Percentiles rank a stretch among this genome's conserved stretches.
phyloP scores from a whole-genome alignment of 2,888 invertebrate species.

The Cremastobaeus sp. region DNA sequence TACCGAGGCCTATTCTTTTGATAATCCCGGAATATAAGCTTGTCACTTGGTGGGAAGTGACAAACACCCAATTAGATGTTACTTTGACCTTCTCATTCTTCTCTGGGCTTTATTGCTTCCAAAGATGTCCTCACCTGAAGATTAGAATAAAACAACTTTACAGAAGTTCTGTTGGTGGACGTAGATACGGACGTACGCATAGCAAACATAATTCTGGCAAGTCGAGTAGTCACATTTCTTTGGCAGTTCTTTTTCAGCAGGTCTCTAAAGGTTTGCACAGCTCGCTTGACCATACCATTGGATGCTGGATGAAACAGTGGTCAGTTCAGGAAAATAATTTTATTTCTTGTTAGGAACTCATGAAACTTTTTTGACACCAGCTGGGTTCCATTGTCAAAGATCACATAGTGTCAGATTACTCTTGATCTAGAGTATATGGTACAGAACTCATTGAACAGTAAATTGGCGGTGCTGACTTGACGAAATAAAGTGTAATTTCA shows the following conservation, averaged over 20 bases:
- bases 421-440: conserved; percentile 14
- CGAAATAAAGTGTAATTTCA: conserved; percentile 7
- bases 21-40: conserved; percentile 4
- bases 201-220: conserved; percentile 11
- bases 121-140: not conserved
- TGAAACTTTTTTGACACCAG: conserved; percentile 12
- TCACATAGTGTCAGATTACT: conserved; percentile 7
- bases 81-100: not conserved
- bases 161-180: not conserved
- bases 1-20: not conserved
- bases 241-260: not conserved
- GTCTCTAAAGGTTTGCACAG: conserved; percentile 6
- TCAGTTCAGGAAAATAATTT: not conserved
- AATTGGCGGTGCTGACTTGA: conserved; percentile 5
- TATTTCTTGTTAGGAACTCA: conserved; percentile 2
- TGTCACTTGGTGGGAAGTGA: not conserved
- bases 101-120: conserved; percentile 4
- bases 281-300: conserved; percentile 2
- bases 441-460: conserved; percentile 4
- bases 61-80: not conserved
- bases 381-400: conserved; percentile 12
- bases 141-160: conserved; percentile 12
- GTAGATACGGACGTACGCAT: conserved; percentile 9
- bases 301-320: conserved; percentile 12
- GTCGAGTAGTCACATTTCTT: not conserved